A percentile compares a stretch with the other conserved stretches of the same genome.
These are phyloP conservation scores for Xiphorhynchus erythropygius DNA, from an alignment of 2,797 vertebrate species.

Conservation along the genomic window DNA sequence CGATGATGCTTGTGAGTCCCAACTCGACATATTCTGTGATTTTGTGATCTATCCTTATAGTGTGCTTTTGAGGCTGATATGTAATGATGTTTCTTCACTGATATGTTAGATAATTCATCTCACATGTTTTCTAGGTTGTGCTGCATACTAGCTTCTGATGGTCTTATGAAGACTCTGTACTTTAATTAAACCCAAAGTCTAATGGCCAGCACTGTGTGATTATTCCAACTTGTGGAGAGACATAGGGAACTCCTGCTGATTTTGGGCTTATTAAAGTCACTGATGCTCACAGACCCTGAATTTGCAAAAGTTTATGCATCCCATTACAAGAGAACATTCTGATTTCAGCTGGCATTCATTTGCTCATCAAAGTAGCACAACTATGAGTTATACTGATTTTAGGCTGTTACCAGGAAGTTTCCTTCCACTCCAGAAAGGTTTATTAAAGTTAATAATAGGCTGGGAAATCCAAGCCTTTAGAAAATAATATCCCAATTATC, in stretches of 20 bases:
- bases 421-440: constrained; percentile 18
- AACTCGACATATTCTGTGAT: not conserved
- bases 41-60: not conserved
- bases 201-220: constrained; percentile 22
- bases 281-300: not conserved
- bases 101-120: not conserved
- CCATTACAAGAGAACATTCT: constrained; percentile 62
- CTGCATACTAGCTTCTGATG: not conserved
- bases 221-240: constrained; percentile 4
- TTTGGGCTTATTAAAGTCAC: constrained; percentile 8
- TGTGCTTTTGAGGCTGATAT: not conserved
- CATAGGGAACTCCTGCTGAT: constrained; percentile 40
- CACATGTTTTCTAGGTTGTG: not conserved
- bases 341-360: constrained; percentile 60
- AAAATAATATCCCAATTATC: constrained; percentile 4
- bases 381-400: constrained; percentile 41
- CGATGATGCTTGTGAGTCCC: too few relatives aligned
- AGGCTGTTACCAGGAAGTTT: constrained; percentile 58
- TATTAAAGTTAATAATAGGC: constrained; percentile 30
- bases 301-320: not conserved
- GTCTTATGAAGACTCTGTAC: not conserved
- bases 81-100: not conserved
- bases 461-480: constrained; percentile 26
- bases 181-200: constrained; percentile 22
- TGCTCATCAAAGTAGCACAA: constrained; percentile 29